Conservation (phyloP, 2,797 vertebrate species). For the Characodon lateralis region DNA sequence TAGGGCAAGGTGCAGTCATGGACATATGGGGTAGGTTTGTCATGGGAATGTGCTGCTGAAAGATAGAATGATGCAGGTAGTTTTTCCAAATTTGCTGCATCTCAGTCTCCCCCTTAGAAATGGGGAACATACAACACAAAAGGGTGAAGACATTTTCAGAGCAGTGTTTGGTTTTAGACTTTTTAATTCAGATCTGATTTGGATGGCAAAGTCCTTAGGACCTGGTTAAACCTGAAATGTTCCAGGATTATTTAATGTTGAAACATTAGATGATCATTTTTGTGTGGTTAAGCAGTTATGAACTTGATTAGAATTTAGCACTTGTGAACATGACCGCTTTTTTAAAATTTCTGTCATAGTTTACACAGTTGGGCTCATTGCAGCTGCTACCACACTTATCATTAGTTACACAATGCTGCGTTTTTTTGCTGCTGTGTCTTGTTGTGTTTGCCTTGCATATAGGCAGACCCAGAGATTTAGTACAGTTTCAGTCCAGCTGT, state of each 20-base stretch:
- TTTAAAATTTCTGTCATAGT: not conserved
- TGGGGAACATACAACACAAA: not conserved
- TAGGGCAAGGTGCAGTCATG: not conserved
- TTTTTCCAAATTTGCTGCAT: not conserved
- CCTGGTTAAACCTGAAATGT: not conserved
- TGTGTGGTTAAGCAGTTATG: not conserved
- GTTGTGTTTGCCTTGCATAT: conserved; percentile 29
- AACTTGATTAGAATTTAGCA: not conserved
- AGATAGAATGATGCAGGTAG: not conserved
- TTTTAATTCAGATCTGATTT: not conserved
- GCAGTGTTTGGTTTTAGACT: not conserved
- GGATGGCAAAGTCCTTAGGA: not conserved
- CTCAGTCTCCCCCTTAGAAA: not conserved
- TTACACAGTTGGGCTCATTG: not conserved
- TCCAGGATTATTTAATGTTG: not conserved
- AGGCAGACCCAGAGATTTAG: conserved; percentile 44
- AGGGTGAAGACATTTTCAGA: not conserved
- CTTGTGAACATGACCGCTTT: not conserved
- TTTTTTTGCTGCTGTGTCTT: conserved; percentile 43
- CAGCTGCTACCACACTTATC: conserved; percentile 18
- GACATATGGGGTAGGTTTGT: not conserved
- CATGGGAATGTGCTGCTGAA: not conserved
- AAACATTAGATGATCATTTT: not conserved
- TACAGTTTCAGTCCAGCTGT: conserved; percentile 58
- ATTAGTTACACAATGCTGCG: conserved; percentile 56